A percentile compares a stretch with the other conserved stretches of the same genome.
Conservation (phyloP, 2,797 vertebrate genomes). For the Thaleichthys pacificus region DNA sequence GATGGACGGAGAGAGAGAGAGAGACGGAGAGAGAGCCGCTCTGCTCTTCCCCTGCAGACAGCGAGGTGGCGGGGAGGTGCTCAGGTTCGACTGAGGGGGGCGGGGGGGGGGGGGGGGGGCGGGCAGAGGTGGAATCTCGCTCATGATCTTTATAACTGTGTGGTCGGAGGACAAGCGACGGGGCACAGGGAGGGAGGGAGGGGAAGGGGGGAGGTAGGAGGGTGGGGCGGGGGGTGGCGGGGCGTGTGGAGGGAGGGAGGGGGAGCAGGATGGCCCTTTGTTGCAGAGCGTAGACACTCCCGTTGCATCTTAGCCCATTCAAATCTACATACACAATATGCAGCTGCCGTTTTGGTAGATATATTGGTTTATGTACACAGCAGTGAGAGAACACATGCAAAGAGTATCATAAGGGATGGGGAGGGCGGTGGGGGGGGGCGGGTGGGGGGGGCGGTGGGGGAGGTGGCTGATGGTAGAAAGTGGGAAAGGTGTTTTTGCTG, state of each 20-base stretch:
- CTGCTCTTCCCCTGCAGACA: conserved; percentile 52
- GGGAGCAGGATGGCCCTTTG: conserved; percentile 65
- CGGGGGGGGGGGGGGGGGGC: conserved; percentile 47
- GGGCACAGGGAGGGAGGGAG: conserved; percentile 75
- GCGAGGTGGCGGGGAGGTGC: conserved; percentile 30
- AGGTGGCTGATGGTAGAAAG: conserved; percentile 62
- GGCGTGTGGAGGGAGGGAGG: conserved; percentile 38
- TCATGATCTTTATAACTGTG: conserved; percentile 65
- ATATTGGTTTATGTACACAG: conserved; percentile 81
- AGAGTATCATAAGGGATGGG: conserved; percentile 74
- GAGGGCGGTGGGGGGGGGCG: background rate
- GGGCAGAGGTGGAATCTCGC: conserved; percentile 52
- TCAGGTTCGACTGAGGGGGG: conserved; percentile 9
- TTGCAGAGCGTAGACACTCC: conserved; percentile 70
- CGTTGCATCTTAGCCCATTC: conserved; percentile 73
- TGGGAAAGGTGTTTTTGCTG: conserved; percentile 75
- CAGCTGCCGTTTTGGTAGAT: conserved; percentile 80
- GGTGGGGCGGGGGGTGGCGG: conserved; percentile 7
- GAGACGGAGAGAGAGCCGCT: conserved; percentile 46
- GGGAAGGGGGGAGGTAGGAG: conserved; percentile 50
- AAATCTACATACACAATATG: conserved; percentile 79
- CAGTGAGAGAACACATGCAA: conserved; percentile 81
- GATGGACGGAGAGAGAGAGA: conserved; percentile 42
- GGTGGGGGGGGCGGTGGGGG: conserved; percentile 15
- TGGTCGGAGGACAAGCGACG: conserved; percentile 63